Conservation (phyloP, 2,113 vertebrate species). For the Cyprinodon variegatus region DNA sequence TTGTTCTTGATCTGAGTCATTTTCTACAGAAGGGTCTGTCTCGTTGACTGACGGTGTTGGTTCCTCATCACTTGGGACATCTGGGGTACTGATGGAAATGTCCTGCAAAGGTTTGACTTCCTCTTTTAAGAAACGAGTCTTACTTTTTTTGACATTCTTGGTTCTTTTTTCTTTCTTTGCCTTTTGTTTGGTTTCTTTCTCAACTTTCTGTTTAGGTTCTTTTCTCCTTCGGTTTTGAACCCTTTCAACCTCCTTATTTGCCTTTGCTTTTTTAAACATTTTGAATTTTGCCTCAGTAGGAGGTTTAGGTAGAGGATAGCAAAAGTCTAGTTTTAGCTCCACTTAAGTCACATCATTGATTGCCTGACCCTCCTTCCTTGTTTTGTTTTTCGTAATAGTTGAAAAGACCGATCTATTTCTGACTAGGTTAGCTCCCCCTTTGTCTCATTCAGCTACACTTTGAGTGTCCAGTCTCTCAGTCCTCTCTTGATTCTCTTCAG, state of each 20-base stretch:
- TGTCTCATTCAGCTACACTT: conserved; percentile 29
- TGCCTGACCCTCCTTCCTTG: conserved; percentile 17
- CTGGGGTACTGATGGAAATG: conserved; percentile 42
- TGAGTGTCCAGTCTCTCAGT: conserved; percentile 32
- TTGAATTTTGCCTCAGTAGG: conserved; percentile 51
- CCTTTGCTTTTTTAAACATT: conserved; percentile 71
- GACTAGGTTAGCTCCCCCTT: conserved; percentile 16
- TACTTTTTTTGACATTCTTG: conserved; percentile 45
- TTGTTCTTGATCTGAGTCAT: conserved; percentile 38
- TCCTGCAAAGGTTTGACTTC: conserved; percentile 24
- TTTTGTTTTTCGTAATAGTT: conserved; percentile 7
- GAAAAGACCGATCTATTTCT: conserved; percentile 29
- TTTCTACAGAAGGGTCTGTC: conserved; percentile 13
- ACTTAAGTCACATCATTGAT: conserved; percentile 31
- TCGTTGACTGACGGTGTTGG: conserved; percentile 29
- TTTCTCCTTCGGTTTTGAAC: conserved; percentile 49
- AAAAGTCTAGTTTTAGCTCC: too few species aligned
- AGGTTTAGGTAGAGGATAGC: conserved; percentile 19
- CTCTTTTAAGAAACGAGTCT: conserved; percentile 15
- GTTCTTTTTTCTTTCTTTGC: conserved; percentile 56
- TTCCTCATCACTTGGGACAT: conserved; percentile 50
- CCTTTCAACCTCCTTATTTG: conserved; percentile 53
- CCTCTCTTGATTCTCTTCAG: conserved; percentile 51
- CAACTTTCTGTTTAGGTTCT: conserved; percentile 43
- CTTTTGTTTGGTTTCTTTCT: conserved; percentile 61